A percentile compares a stretch with the other conserved stretches of the same genome.
Evolutionary conservation across 2,113 vertebrate genomes (phyloP).

Genomic region (Silurus glanis): DNA sequence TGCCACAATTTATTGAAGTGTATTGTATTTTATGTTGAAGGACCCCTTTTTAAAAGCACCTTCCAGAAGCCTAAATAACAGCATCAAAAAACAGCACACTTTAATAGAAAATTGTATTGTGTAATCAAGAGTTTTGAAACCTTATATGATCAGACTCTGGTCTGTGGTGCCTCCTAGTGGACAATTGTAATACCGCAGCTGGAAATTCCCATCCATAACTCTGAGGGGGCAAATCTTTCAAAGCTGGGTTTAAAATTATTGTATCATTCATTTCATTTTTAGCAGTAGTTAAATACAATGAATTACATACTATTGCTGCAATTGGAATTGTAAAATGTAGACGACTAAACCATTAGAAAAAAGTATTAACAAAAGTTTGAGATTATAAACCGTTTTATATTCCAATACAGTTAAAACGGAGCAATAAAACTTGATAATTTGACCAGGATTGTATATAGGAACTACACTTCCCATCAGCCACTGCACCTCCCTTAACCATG

Average conservation of each 20-base stretch:
- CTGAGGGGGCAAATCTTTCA: neutral
- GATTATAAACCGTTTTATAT: too few relatives aligned
- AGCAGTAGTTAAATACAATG: too few relatives aligned
- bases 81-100: neutral
- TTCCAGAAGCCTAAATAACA: neutral
- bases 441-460: too few relatives aligned
- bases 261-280: neutral
- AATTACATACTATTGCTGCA: too few relatives aligned
- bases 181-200: neutral
- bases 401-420: too few relatives aligned
- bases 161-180: constrained; percentile 38
- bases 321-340: too few relatives aligned
- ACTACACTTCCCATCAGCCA: too few relatives aligned
- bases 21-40: neutral
- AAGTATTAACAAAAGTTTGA: too few relatives aligned
- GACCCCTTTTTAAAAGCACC: neutral
- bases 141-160: neutral
- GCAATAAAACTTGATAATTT: too few relatives aligned
- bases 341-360: too few relatives aligned
- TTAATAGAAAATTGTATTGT: neutral
- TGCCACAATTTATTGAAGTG: neutral
- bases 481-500: too few relatives aligned
- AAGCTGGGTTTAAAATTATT: neutral
- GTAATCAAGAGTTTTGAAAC: neutral
- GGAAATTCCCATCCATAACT: neutral